A percentile compares a stretch with the other conserved stretches of the same genome.
Evolutionary conservation across 2,888 invertebrate species (phyloP).

Genomic region (Auanema freiburgensis): DNA sequence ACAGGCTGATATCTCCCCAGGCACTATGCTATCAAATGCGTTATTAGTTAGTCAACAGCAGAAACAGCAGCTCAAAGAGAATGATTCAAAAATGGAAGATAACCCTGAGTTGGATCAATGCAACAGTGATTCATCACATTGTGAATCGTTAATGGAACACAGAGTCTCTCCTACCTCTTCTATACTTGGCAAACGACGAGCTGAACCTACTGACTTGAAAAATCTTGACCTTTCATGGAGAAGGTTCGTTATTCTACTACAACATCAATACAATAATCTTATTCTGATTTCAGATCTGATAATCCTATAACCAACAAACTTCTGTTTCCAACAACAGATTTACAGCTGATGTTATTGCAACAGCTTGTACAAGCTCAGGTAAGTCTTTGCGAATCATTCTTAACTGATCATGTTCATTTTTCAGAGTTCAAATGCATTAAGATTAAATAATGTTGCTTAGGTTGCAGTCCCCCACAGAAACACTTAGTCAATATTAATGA

Average conservation of each 20-base stretch:
- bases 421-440: slow-evolving; percentile 6
- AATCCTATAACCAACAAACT: slow-evolving; percentile 3
- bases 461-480: neutral
- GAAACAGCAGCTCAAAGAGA: neutral
- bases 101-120: neutral
- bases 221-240: slow-evolving; percentile 19
- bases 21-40: neutral
- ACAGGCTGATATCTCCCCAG: too few relatives aligned
- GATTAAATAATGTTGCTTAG: slow-evolving; percentile 14
- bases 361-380: slow-evolving; percentile 23
- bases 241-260: neutral
- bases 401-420: slow-evolving; percentile 1
- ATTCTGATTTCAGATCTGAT: too few relatives aligned
- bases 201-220: slow-evolving; percentile 10
- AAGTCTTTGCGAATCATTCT: neutral
- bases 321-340: slow-evolving; percentile 13
- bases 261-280: too few relatives aligned
- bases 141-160: neutral
- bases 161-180: neutral
- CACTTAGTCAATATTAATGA: neutral
- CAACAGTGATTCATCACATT: slow-evolving; percentile 13
- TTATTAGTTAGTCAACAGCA: neutral
- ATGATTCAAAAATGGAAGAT: too few relatives aligned
- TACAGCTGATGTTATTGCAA: slow-evolving; percentile 18
- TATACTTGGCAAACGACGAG: slow-evolving; percentile 13